phyloP scores from a whole-genome alignment of 1,140 invertebrate species.

The Heliconius himera region DNA sequence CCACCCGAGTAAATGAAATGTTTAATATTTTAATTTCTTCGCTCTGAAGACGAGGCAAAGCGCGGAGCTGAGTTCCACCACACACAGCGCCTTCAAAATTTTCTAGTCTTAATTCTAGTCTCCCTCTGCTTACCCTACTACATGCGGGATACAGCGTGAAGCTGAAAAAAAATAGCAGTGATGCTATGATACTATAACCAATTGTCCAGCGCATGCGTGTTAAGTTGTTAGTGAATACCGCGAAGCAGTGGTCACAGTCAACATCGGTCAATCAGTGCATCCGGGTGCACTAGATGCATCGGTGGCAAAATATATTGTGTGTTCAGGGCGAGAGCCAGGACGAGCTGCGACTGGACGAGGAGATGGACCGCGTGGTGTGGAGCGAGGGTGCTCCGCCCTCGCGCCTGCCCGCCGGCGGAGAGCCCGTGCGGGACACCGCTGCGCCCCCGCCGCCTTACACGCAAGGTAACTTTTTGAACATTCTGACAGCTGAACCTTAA shows the following conservation, averaged over 20 bases:
- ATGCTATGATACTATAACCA: background rate
- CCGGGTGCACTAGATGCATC: slow-evolving; percentile 26
- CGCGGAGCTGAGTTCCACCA: background rate
- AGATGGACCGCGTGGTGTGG: slow-evolving; percentile 75
- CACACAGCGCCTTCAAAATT: background rate
- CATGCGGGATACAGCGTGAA: too few relatives aligned
- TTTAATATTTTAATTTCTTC: background rate
- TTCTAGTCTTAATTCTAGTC: background rate
- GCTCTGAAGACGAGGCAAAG: too few relatives aligned
- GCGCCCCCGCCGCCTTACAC: slow-evolving; percentile 53
- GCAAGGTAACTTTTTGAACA: slow-evolving; percentile 36
- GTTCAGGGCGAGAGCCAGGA: slow-evolving; percentile 55
- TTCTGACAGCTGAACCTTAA: background rate
- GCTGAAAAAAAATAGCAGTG: too few relatives aligned
- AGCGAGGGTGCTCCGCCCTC: slow-evolving; percentile 46
- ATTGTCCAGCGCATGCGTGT: slow-evolving; percentile 29
- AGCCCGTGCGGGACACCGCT: slow-evolving; percentile 54
- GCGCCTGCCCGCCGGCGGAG: slow-evolving; percentile 39
- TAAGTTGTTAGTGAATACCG: slow-evolving; percentile 5
- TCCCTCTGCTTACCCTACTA: background rate
- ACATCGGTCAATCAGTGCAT: slow-evolving; percentile 24
- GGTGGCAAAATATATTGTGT: slow-evolving; percentile 11
- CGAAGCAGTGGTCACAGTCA: slow-evolving; percentile 25
- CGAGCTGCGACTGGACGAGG: slow-evolving; percentile 67
- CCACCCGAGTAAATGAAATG: background rate